phyloP scores from a whole-genome alignment of 2,113 vertebrate species.

The Catagonus wagneri region DNA sequence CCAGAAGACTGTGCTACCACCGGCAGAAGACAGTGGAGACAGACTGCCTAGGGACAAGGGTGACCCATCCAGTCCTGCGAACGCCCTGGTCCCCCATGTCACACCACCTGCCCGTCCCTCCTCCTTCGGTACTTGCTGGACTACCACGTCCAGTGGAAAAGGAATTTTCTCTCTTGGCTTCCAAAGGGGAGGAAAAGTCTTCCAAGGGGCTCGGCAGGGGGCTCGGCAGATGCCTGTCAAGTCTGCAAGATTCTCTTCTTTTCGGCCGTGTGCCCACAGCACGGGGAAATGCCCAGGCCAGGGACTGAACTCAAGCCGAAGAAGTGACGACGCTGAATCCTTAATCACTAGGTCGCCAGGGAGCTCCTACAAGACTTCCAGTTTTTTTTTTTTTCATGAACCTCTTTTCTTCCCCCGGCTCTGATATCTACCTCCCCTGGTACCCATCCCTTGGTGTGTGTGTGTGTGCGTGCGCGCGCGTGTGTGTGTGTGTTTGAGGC shows the following conservation, averaged over 20 bases:
- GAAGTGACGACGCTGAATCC: too few relatives aligned
- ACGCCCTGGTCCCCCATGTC: rapidly evolving
- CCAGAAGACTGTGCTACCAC: not conserved
- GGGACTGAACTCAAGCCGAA: too few relatives aligned
- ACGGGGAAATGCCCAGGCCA: too few relatives aligned
- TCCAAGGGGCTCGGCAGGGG: not conserved
- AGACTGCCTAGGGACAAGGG: not conserved
- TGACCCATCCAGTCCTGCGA: not conserved
- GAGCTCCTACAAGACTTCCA: too few relatives aligned
- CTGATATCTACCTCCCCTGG: not conserved
- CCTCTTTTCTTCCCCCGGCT: not conserved
- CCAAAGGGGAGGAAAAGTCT: not conserved
- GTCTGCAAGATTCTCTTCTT: too few relatives aligned
- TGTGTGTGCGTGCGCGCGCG: not conserved
- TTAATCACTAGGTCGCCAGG: too few relatives aligned
- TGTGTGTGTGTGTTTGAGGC: rapidly evolving
- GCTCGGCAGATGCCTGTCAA: rapidly evolving
- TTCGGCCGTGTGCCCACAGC: too few relatives aligned
- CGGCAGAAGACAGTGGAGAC: not conserved
- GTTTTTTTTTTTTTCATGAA: rapidly evolving
- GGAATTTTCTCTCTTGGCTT: not conserved
- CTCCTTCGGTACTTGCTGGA: not conserved
- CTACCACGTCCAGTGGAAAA: rapidly evolving
- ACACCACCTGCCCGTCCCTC: not conserved
- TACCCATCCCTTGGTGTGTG: rapidly evolving